phyloP scores from a whole-genome alignment of 1,140 invertebrate genomes.

The Papilio aristodemus region DNA sequence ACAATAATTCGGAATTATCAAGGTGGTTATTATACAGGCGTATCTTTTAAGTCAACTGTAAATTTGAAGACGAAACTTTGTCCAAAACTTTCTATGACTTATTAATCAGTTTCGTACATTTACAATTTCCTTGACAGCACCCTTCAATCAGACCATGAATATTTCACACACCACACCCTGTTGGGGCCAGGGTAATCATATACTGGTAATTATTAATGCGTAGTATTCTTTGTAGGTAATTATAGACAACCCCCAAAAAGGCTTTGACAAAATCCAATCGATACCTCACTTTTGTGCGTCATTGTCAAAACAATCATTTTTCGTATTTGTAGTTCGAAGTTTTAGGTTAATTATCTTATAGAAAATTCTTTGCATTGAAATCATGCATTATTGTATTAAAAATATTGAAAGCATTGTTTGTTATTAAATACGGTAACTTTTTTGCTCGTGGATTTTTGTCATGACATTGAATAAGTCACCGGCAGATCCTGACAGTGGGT shows the following conservation, averaged over 20 bases:
- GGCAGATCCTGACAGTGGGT: too few relatives aligned
- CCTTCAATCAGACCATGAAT: slow-evolving; percentile 18
- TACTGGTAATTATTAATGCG: slow-evolving; percentile 5
- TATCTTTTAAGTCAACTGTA: neutral
- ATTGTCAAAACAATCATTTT: neutral
- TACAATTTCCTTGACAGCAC: neutral
- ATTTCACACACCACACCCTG: slow-evolving; percentile 9
- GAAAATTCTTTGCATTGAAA: neutral
- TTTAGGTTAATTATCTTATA: neutral
- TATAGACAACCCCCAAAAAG: slow-evolving; percentile 16
- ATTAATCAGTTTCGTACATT: slow-evolving; percentile 25
- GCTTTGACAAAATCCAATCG: slow-evolving; percentile 13
- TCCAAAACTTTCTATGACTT: neutral
- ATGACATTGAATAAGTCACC: too few relatives aligned
- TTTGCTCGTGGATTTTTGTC: too few relatives aligned
- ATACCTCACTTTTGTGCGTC: neutral
- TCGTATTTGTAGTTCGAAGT: neutral
- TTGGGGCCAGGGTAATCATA: neutral
- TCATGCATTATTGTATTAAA: too few relatives aligned
- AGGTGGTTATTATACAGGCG: neutral
- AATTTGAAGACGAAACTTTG: neutral
- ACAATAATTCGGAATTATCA: too few relatives aligned
- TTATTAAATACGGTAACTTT: too few relatives aligned
- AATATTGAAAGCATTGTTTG: too few relatives aligned
- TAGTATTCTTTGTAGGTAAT: slow-evolving; percentile 15